A percentile compares a stretch with the other conserved stretches of the same genome.
Conservation (phyloP, 1,140 invertebrate species). For the Maniola jurtina region DNA sequence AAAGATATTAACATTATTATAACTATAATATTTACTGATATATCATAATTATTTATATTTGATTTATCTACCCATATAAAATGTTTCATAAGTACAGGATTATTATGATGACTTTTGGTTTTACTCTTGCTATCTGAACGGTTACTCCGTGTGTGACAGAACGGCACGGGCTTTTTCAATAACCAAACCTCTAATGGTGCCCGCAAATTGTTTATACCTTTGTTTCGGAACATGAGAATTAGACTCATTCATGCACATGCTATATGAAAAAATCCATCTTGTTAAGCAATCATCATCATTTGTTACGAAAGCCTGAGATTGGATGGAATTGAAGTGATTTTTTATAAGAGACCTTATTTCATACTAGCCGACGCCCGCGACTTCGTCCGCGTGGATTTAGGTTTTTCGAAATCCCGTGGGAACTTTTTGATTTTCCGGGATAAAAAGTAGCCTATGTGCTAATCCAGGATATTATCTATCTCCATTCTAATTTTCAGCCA, state of each 20-base stretch:
- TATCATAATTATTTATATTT: too few species aligned
- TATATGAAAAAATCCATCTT: constrained; percentile 62
- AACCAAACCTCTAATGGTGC: constrained; percentile 50
- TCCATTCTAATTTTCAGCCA: too few species aligned
- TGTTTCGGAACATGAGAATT: constrained; percentile 55
- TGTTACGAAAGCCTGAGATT: constrained; percentile 44
- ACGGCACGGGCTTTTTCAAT: constrained; percentile 44
- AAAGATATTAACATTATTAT: too few species aligned
- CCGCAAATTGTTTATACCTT: constrained; percentile 66
- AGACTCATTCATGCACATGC: constrained; percentile 55
- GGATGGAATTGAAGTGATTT: constrained; percentile 24
- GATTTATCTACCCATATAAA: too few species aligned
- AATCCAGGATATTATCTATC: too few species aligned
- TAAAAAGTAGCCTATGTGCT: too few species aligned
- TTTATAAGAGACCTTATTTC: constrained; percentile 3
- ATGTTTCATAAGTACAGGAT: too few species aligned
- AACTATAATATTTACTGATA: too few species aligned
- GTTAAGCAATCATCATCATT: constrained; percentile 65
- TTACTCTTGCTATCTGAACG: constrained; percentile 9
- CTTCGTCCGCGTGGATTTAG: too few species aligned
- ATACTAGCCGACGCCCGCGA: too few species aligned
- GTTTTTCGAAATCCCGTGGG: too few species aligned
- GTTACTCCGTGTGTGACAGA: constrained; percentile 29
- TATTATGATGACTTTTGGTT: not conserved
- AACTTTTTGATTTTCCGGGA: too few species aligned